phyloP scores from a whole-genome alignment of 2,888 invertebrate genomes.

The Epistrophe grossulariae region DNA sequence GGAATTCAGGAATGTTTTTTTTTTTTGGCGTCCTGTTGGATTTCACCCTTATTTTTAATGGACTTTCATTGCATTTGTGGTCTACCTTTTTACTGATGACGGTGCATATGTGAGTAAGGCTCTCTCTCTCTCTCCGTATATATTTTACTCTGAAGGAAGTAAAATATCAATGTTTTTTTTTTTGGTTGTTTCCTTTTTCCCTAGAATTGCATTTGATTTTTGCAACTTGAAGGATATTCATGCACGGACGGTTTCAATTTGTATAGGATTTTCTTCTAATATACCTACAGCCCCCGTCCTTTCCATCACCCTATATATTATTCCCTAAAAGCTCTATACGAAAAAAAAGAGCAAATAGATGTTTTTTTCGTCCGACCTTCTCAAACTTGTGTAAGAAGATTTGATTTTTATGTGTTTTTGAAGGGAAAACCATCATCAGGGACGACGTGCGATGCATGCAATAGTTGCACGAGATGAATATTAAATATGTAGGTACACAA shows the following conservation, averaged over 20 bases:
- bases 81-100: slow-evolving; percentile 36
- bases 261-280: slow-evolving; percentile 30
- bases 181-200: neutral
- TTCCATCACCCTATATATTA: too few species aligned
- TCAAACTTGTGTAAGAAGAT: slow-evolving; percentile 31
- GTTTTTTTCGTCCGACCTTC: neutral
- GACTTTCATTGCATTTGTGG: slow-evolving; percentile 74
- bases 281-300: neutral
- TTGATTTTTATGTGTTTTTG: slow-evolving; percentile 60
- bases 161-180: slow-evolving; percentile 47
- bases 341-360: too few species aligned
- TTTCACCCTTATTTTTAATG: slow-evolving; percentile 60
- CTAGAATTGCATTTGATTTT: slow-evolving; percentile 58
- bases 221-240: slow-evolving; percentile 55
- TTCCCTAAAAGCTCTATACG: neutral
- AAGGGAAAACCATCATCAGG: neutral
- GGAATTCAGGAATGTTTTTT: slow-evolving; percentile 37
- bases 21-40: slow-evolving; percentile 9
- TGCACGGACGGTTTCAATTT: slow-evolving; percentile 66
- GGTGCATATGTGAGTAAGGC: slow-evolving; percentile 47
- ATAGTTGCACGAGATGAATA: slow-evolving; percentile 56
- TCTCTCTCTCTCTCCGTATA: neutral
- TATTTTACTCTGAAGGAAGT: slow-evolving; percentile 26
- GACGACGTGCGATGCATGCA: slow-evolving; percentile 58
- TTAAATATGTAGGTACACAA: slow-evolving; percentile 41